Conservation (phyloP, 1,140 invertebrate genomes). For the Drosophila novamexicana region DNA sequence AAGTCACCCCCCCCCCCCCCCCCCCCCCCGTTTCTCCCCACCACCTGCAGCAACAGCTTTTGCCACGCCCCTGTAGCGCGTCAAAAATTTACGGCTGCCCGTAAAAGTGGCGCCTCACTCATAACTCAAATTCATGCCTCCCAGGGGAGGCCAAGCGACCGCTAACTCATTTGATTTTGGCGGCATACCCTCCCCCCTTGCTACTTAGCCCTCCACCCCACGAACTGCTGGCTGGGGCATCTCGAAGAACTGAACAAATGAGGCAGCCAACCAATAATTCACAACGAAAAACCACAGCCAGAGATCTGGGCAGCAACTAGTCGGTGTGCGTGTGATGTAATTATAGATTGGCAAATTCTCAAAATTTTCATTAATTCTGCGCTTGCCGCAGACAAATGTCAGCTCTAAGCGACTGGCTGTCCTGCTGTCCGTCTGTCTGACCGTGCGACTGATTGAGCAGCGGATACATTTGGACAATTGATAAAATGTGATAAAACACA, state of each 20-base stretch:
- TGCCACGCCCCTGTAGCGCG: neutral
- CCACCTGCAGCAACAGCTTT: neutral
- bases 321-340: conserved; percentile 63
- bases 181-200: conserved; percentile 8
- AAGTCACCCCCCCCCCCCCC: conserved; percentile 38
- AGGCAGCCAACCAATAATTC: conserved; percentile 70
- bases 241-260: conserved; percentile 63
- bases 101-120: conserved; percentile 76
- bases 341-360: conserved; percentile 81
- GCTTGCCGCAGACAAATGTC: conserved; percentile 56
- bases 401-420: conserved; percentile 1
- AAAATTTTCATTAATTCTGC: conserved; percentile 83
- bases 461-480: conserved; percentile 78
- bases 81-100: conserved; percentile 77
- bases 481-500: conserved; percentile 78
- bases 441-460: conserved; percentile 70
- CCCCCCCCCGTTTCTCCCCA: conserved; percentile 2
- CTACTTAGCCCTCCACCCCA: neutral
- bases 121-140: conserved; percentile 83
- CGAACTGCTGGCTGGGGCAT: neutral
- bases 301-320: neutral
- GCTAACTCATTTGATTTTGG: conserved; percentile 75
- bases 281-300: conserved; percentile 26
- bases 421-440: conserved; percentile 13
- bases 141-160: conserved; percentile 49